These are phyloP conservation scores for Cavia porcellus DNA, from an alignment of 2,113 vertebrate species.

Conservation along the genomic window DNA sequence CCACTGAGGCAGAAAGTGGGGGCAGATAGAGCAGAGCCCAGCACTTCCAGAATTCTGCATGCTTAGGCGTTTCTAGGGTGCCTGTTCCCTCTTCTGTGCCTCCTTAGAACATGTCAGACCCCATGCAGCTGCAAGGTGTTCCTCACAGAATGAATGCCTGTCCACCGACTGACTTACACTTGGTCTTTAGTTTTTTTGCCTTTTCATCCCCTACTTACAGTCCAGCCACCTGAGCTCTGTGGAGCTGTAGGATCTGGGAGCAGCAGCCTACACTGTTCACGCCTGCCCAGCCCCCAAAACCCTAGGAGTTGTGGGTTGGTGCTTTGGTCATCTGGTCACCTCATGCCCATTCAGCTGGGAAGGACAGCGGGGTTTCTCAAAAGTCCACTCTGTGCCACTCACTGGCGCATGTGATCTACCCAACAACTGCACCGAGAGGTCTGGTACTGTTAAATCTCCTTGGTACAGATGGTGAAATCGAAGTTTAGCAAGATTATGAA, in stretches of 20 bases:
- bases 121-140: neutral
- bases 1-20: neutral
- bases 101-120: neutral
- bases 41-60: neutral
- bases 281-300: neutral
- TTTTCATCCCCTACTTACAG: neutral
- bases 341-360: neutral
- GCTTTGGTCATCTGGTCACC: neutral
- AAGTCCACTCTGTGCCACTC: neutral
- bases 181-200: slow-evolving; percentile 11
- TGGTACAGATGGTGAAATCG: neutral
- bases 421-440: neutral
- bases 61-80: neutral
- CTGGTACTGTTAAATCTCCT: neutral
- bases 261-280: neutral
- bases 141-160: neutral
- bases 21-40: neutral
- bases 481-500: slow-evolving; percentile 26
- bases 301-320: neutral
- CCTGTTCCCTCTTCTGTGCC: neutral
- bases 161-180: neutral
- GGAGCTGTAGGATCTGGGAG: neutral
- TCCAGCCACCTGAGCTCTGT: neutral
- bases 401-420: neutral
- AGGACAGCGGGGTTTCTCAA: neutral